phyloP scores from a whole-genome alignment of 1,140 invertebrate species.

The Rhyzopertha dominica region DNA sequence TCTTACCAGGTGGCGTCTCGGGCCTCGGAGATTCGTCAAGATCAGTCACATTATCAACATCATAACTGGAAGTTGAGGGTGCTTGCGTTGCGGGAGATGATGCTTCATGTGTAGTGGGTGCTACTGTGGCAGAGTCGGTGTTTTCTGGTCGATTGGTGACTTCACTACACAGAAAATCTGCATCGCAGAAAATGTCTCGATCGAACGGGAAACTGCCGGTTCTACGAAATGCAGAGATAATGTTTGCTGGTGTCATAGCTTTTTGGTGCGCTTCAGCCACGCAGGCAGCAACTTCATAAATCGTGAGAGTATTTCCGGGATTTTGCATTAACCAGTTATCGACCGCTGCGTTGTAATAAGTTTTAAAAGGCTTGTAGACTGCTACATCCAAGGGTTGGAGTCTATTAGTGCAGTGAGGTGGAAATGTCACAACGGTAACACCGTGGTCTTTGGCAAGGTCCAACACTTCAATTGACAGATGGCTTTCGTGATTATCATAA shows the following conservation, averaged over 20 bases:
- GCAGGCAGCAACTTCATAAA: slow-evolving; percentile 8
- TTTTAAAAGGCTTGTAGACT: slow-evolving; percentile 43
- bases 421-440: slow-evolving; percentile 40
- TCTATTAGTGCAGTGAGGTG: slow-evolving; percentile 41
- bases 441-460: slow-evolving; percentile 33
- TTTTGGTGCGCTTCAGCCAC: slow-evolving; percentile 16
- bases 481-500: slow-evolving; percentile 45
- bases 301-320: slow-evolving; percentile 16
- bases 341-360: slow-evolving; percentile 32
- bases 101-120: too few species aligned
- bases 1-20: too few species aligned
- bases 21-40: too few species aligned
- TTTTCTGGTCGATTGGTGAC: slow-evolving; percentile 21
- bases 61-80: too few species aligned
- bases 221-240: slow-evolving; percentile 42
- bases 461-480: slow-evolving; percentile 32
- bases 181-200: slow-evolving; percentile 35
- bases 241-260: slow-evolving; percentile 42
- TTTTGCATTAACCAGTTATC: slow-evolving; percentile 31
- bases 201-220: slow-evolving; percentile 45
- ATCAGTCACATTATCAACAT: too few species aligned
- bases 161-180: slow-evolving; percentile 35
- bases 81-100: too few species aligned
- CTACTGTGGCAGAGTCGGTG: too few species aligned
- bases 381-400: slow-evolving; percentile 48